Evolutionary conservation across 30 jellyfish, hydroid and myxozoan genomes (phyloP).

Genomic region (Hydra vulgaris): DNA sequence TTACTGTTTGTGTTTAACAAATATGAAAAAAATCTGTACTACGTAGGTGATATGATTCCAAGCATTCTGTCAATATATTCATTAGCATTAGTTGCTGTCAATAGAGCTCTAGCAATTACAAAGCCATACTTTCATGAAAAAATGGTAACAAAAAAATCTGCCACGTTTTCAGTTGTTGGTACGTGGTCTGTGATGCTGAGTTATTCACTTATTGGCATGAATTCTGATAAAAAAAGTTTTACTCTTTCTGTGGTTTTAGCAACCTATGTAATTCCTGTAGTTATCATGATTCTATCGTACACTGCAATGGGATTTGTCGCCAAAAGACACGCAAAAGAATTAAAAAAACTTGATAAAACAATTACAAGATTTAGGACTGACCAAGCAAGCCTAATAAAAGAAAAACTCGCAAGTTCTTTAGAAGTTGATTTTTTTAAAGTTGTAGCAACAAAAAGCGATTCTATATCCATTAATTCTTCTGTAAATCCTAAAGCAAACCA

Average conservation of each 20-base stretch:
- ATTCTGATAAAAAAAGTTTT: neutral
- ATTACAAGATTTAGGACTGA: slow-evolving; percentile 6
- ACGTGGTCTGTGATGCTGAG: slow-evolving; percentile 30
- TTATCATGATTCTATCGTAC: slow-evolving; percentile 50
- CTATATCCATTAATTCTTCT: neutral
- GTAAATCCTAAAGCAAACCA: neutral
- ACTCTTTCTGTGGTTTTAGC: slow-evolving; percentile 38
- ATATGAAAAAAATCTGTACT: slow-evolving; percentile 17
- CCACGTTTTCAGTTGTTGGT: slow-evolving; percentile 25
- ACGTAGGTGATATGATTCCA: slow-evolving; percentile 45
- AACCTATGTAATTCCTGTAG: slow-evolving; percentile 47
- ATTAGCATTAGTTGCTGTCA: slow-evolving; percentile 63
- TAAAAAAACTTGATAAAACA: slow-evolving; percentile 11
- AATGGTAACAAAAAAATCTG: slow-evolving; percentile 22
- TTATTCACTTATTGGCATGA: neutral
- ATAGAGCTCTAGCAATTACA: slow-evolving; percentile 60
- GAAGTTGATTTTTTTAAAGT: neutral
- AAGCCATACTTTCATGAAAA: slow-evolving; percentile 71
- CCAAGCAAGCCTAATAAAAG: neutral
- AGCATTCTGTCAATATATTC: slow-evolving; percentile 49
- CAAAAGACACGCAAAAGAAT: slow-evolving; percentile 44
- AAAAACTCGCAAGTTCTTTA: neutral
- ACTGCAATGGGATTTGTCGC: slow-evolving; percentile 63
- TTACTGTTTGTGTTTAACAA: slow-evolving; percentile 53
- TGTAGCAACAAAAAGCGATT: neutral